Percentiles rank a stretch among this genome's conserved stretches.
Evolutionary conservation across 2,113 vertebrate genomes (phyloP).

Genomic region (Sorex fumeus): DNA sequence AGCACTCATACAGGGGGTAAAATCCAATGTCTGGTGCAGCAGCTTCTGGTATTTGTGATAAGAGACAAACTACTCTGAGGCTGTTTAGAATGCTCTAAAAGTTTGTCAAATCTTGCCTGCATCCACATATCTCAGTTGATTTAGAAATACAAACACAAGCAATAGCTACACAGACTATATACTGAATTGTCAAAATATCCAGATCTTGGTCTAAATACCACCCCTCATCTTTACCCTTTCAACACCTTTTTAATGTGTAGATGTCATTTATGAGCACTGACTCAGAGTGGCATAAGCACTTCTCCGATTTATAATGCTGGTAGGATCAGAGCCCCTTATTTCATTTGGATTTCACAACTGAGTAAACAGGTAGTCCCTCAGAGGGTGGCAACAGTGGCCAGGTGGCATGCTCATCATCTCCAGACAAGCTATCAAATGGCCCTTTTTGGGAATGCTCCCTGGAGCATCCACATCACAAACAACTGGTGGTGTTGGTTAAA

Average conservation of each 20-base stretch:
- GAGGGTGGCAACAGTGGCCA: not conserved
- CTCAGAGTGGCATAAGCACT: slow-evolving; percentile 28
- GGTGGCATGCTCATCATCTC: not conserved
- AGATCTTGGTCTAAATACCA: slow-evolving; percentile 22
- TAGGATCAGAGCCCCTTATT: not conserved
- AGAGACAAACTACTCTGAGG: slow-evolving; percentile 11
- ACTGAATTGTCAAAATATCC: not conserved
- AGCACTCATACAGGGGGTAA: not conserved
- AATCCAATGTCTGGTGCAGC: not conserved
- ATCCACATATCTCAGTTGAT: slow-evolving; percentile 26
- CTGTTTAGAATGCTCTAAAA: slow-evolving; percentile 59
- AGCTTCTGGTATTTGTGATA: not conserved
- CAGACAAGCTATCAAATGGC: not conserved
- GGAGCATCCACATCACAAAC: not conserved
- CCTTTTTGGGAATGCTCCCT: not conserved
- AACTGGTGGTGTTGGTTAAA: not conserved
- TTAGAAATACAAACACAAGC: slow-evolving; percentile 55
- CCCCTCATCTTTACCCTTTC: not conserved
- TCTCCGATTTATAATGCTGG: not conserved
- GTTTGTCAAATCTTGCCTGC: not conserved
- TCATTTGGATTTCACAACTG: slow-evolving; percentile 49
- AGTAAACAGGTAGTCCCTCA: slow-evolving; percentile 1
- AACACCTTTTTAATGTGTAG: slow-evolving; percentile 11
- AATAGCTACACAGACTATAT: not conserved
- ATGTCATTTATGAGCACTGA: slow-evolving; percentile 30